A percentile compares a stretch with the other conserved stretches of the same genome.
These are phyloP conservation scores for Dicerorhinus sumatrensis DNA, from an alignment of 2,113 vertebrate species.

Conservation along the genomic window DNA sequence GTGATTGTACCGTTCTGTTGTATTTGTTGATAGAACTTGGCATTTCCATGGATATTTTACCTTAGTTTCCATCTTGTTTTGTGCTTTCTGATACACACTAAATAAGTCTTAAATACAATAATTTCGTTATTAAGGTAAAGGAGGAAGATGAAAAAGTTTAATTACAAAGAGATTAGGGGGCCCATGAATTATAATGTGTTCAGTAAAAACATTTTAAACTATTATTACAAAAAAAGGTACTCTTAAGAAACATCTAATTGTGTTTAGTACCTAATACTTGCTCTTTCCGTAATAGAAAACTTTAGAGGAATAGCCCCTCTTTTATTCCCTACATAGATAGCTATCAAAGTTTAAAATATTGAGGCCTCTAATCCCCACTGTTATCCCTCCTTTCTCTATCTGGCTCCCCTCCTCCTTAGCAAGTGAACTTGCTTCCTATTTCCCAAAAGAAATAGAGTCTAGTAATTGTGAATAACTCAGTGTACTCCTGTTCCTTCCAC, in stretches of 20 bases:
- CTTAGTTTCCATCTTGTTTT: conserved; percentile 1
- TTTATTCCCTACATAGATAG: not conserved
- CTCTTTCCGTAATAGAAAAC: conserved; percentile 2
- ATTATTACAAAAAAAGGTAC: not conserved
- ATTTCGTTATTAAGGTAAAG: conserved; percentile 2
- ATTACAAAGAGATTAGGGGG: not conserved
- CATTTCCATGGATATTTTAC: conserved; percentile 38
- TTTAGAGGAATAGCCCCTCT: not conserved
- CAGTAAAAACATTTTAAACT: not conserved
- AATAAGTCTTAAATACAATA: conserved; percentile 39
- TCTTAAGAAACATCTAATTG: not conserved
- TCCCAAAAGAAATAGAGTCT: not conserved
- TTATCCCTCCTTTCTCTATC: not conserved
- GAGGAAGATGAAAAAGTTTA: not conserved
- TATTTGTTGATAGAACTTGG: conserved; percentile 23
- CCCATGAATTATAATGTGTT: not conserved
- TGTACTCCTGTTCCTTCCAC: not conserved
- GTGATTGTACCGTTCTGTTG: not conserved
- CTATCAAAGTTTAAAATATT: not conserved
- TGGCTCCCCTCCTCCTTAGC: conserved; percentile 7
- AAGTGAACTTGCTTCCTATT: not conserved
- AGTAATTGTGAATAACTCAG: not conserved
- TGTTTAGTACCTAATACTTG: not conserved
- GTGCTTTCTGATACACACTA: not conserved
- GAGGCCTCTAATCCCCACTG: not conserved